Base-by-base conservation (phyloP, 1,140 invertebrate genomes). In the Drosophila saltans region DNA sequence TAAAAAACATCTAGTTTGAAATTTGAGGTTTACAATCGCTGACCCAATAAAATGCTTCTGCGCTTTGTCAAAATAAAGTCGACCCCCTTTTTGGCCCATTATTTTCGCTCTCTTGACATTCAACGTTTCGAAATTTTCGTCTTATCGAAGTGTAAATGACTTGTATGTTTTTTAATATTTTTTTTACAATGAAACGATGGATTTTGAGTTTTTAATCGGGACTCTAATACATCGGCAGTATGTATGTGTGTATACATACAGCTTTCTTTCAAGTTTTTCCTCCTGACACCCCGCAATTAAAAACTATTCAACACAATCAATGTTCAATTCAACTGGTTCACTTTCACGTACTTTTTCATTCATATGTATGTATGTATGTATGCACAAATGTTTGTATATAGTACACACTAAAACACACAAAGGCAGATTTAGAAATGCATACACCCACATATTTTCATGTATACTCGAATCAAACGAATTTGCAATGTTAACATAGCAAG, bases 391-490 rank as follows among this genome's bases (percentile, higher is more conserved):
- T 40, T 40, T 40, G 39, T 40, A 16, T 16, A 5, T 43, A 43
- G 11, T n/a, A 1, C 11, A 4, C 3, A 3, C 3, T 36, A 5
- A 36, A 36, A 43, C 41, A 16, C 3, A 16, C 11, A 11, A 7
- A 33, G 16, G 9, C 9, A 11, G 8, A 65, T 56, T 33, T 36
- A 3, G 28, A 66, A 33, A 57, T 26, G 26, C 39, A 66, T 57
- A 57, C 52, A 66, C 41, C 58, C 64, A 39, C 36, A 43, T 52
- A 57, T 57, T 40, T 43, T 21, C 10, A 8, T 57, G 11, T 41
- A 66, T 40, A 6, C 30, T n/a, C 24, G 39, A 60, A 11, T 9
- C 7, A 59, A 45, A 41, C 7, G 16, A 52, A 52, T 52, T 52
- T 52, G 45, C 45, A 52, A 21, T 52, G 43, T 48, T 48, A 52